Evolutionary conservation across 2,113 vertebrate genomes (phyloP).

Genomic region (Rhinopomastus cyanomelas): DNA sequence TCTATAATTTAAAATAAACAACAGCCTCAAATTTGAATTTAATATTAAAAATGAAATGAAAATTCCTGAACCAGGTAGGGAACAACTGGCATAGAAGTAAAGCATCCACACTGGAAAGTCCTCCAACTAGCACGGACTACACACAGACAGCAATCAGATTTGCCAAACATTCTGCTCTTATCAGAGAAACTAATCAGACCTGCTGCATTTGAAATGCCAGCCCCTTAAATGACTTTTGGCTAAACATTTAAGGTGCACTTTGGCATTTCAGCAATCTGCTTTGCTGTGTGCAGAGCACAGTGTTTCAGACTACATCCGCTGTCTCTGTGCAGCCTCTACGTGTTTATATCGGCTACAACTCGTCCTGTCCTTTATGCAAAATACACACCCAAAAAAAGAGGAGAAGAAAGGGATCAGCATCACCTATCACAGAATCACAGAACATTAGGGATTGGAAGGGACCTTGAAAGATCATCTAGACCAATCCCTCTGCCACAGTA

Average conservation of each 20-base stretch:
- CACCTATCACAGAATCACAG: no score
- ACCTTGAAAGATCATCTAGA: no score
- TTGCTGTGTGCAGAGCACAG: not conserved
- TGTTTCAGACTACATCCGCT: not conserved
- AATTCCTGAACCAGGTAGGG: not conserved
- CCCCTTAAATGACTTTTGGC: conserved; percentile 9
- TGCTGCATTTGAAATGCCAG: not conserved
- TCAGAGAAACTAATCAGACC: not conserved
- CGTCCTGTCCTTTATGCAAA: not conserved
- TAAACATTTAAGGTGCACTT: not conserved
- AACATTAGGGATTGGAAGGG: no score
- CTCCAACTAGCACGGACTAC: not conserved
- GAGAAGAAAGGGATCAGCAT: not conserved
- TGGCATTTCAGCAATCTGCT: not conserved
- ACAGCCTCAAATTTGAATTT: not conserved
- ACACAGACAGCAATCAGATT: not conserved
- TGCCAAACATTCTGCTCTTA: not conserved
- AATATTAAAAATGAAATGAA: not conserved
- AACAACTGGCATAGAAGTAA: not conserved
- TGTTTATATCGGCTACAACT: not conserved
- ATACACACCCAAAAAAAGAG: not conserved
- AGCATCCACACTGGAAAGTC: not conserved
- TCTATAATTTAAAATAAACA: not conserved
- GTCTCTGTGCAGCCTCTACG: not conserved
- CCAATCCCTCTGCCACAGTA: no score